phyloP scores from a whole-genome alignment of 2,888 invertebrate genomes.

The Hedya salicella region DNA sequence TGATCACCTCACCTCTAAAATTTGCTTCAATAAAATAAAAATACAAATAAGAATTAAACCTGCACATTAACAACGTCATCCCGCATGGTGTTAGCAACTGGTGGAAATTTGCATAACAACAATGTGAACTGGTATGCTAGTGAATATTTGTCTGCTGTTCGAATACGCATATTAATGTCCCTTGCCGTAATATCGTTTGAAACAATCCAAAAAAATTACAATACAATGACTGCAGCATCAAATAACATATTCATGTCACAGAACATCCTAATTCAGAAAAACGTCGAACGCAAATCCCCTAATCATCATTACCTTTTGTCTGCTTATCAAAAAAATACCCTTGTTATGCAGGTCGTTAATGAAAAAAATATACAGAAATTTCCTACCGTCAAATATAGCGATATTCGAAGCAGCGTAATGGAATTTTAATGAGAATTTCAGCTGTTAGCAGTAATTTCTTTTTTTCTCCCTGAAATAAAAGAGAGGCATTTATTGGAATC shows the following conservation, averaged over 20 bases:
- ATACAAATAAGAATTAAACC: too few species aligned
- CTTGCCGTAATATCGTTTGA: too few species aligned
- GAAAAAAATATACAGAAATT: conserved; percentile 42
- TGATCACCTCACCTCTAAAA: too few species aligned
- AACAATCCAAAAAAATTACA: too few species aligned
- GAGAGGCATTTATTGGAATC: conserved; percentile 68
- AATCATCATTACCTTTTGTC: conserved; percentile 28
- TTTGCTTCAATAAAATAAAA: too few species aligned
- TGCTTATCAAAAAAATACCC: conserved; percentile 38
- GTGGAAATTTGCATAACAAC: background rate
- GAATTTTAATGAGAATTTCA: conserved; percentile 79
- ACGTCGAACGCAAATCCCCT: conserved; percentile 10
- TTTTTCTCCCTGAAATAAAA: conserved; percentile 65
- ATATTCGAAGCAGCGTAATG: conserved; percentile 68
- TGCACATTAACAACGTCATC: too few species aligned
- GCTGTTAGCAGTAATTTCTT: conserved; percentile 66
- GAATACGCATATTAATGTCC: too few species aligned
- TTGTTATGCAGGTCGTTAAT: conserved; percentile 40
- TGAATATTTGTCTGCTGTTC: too few species aligned
- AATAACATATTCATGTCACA: conserved; percentile 11
- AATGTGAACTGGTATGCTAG: background rate
- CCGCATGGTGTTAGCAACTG: background rate
- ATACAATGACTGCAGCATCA: background rate
- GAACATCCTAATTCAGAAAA: background rate
- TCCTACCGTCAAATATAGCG: conserved; percentile 42